Evolutionary conservation across 2,113 vertebrate genomes (phyloP), one percentile per base, ranked within the genome.

Genomic region (Nycticebus coucang): DNA sequence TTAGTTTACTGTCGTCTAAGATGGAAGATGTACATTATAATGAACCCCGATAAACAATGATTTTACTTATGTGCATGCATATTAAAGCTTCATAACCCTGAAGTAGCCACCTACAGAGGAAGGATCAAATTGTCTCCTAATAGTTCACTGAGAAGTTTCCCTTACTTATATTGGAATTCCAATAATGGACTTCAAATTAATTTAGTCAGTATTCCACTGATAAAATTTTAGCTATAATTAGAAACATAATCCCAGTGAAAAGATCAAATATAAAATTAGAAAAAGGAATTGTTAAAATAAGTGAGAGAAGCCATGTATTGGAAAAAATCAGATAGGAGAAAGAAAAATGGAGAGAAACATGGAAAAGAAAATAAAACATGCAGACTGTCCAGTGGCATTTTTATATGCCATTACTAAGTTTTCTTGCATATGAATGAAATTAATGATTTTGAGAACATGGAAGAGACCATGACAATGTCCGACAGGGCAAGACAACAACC

Each of bases 251-350:
- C 62, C 5, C 69, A 87, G 22, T 79, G 12, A 82, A 72, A 91
- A 87, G 60, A 89, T 45, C 0, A 66, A 95, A 57, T 90, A 10
- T 69, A 88, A 69, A 96, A n/a, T 69, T 45, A 79, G n/a, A 53
- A 93, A 89, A 96, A 75, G 30, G 50, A 50, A 69, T 68, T 94
- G 26, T 69, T 30, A 62, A 75, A 95, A 64, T 87, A 72, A 84
- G 21, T 50, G 45, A 95, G 55, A 87, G 37, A 15, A 91, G 30
- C 33, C 33, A 0, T 41, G 2, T 59, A 13, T 94, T 79, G 87
- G 68, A 93, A 66, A 2, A 81, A 92, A 74, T 74, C 53, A 24
- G 35, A 4, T 71, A 15, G 60, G 60, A 91, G 14, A 59, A 53
- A 87, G 14, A 66, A 41, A 82, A 59, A 7, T 79, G 28, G 64